Conservation (phyloP, 2,888 invertebrate species). For the Drosophila prostipennis region DNA sequence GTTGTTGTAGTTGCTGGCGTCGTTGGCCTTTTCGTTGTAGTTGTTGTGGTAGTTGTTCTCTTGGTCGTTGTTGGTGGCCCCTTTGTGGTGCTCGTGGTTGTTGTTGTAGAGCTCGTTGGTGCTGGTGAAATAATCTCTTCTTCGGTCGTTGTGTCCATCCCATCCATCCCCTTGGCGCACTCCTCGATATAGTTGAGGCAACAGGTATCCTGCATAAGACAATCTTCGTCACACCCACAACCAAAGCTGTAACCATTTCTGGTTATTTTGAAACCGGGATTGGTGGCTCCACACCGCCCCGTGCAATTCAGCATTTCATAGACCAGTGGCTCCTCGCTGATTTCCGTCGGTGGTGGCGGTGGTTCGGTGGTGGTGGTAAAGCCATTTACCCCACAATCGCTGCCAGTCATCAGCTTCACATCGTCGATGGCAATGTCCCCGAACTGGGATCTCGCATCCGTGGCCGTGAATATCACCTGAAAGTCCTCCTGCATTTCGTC, state of each 20-base stretch:
- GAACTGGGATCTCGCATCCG: constrained; percentile 87
- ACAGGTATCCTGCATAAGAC: constrained; percentile 86
- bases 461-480: constrained; percentile 91
- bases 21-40: constrained; percentile 1
- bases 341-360: constrained; percentile 29
- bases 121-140: neutral
- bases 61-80: constrained; percentile 3
- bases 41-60: constrained; percentile 11
- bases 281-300: constrained; percentile 29
- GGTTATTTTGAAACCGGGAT: too few relatives aligned
- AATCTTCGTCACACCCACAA: constrained; percentile 87
- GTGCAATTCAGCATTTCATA: constrained; percentile 82
- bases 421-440: constrained; percentile 94
- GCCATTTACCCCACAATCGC: constrained; percentile 60
- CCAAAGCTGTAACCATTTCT: constrained; percentile 51
- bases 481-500: constrained; percentile 84
- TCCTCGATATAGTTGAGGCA: constrained; percentile 87
- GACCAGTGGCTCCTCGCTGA: constrained; percentile 27
- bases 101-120: too few relatives aligned
- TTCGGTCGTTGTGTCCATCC: neutral
- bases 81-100: constrained; percentile 1
- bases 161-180: constrained; percentile 16
- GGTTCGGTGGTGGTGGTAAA: constrained; percentile 47
- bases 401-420: constrained; percentile 86
- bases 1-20: neutral